Evolutionary conservation across 2,797 vertebrate species (phyloP), one percentile per base, ranked within the genome.

Genomic region (Tympanoctomys barrerae): DNA sequence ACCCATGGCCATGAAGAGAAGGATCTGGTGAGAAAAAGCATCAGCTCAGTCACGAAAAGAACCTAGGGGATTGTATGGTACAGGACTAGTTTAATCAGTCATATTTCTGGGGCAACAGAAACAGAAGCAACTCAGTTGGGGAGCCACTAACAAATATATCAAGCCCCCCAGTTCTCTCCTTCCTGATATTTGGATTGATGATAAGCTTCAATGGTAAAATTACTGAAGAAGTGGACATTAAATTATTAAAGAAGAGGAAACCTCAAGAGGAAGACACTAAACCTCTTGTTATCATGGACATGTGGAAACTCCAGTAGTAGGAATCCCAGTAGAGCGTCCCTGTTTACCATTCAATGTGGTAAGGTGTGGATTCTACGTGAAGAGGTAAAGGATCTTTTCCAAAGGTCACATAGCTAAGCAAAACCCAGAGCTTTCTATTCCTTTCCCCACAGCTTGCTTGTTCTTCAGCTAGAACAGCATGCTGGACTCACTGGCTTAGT

Each of bases 401-500:
- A 36, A 70, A 85, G 90, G 59, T 84, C 86, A 73, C 11, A 1
- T 33, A 33, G 49, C 33, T n/a, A 77, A 26, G 61, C 52, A 77
- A 68, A 84, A 42, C 73, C 80, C 77, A 75, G 59, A 36, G 46
- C 61, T 81, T 42, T 9, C 46, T 14, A 28, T 21, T 71, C 77
- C 75, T 84, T 90, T 42, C 82, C 59, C 33, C 84, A 52, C 11
- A 73, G n/a, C 52, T 46, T 70, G 61, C 28, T 91, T 59, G 10
- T 73, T 89, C 78, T 64, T 36, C 14, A 57, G 12, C 75, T 5
- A 5, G 57, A 7, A 31, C 1, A 79, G 39, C 3, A 7, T 13
- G 7, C 68, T 91, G n/a, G n/a, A 19, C 62, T 91, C 70, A 64
- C 12, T 93, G 49, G 26, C 59, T 94, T 95, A 73, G 70, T 94